Percentiles rank a stretch among this genome's conserved stretches.
Conservation (phyloP, 2,888 invertebrate species). For the Macrophya annulata region DNA sequence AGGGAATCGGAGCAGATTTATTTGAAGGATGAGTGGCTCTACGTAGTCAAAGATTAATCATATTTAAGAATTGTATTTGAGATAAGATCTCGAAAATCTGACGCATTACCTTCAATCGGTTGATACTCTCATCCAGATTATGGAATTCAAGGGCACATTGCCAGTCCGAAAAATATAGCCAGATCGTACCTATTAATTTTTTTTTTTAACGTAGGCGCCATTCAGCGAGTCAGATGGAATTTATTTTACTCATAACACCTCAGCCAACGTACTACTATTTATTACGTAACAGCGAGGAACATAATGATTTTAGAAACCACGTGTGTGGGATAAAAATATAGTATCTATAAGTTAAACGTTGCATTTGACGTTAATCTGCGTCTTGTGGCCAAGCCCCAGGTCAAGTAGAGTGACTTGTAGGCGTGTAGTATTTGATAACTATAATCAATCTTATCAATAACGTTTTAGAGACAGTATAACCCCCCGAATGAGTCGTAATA, state of each 20-base stretch:
- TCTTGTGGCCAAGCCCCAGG: not conserved
- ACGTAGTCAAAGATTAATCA: not conserved
- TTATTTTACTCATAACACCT: not conserved
- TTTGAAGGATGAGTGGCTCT: conserved; percentile 34
- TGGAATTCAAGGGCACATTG: conserved; percentile 21
- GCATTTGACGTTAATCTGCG: conserved; percentile 7
- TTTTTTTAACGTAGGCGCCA: not conserved
- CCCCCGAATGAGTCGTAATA: not conserved
- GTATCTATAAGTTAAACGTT: not conserved
- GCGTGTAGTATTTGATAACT: conserved; percentile 1
- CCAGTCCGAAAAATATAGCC: not conserved
- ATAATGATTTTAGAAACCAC: conserved; percentile 26
- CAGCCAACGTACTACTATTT: conserved; percentile 32
- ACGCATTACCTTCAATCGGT: not conserved
- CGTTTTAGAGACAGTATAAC: not conserved
- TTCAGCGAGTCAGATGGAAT: not conserved
- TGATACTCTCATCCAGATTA: conserved; percentile 19
- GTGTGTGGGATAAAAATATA: conserved; percentile 41
- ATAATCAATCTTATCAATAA: conserved; percentile 12
- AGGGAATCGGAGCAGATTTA: conserved; percentile 26
- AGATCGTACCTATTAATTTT: not conserved
- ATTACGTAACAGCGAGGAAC: conserved; percentile 22
- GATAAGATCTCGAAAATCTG: conserved; percentile 7
- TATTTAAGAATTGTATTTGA: not conserved
- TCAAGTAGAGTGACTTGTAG: not conserved